Conservation (phyloP, 2,888 invertebrate species). For the Acanthosoma haemorrhoidale region DNA sequence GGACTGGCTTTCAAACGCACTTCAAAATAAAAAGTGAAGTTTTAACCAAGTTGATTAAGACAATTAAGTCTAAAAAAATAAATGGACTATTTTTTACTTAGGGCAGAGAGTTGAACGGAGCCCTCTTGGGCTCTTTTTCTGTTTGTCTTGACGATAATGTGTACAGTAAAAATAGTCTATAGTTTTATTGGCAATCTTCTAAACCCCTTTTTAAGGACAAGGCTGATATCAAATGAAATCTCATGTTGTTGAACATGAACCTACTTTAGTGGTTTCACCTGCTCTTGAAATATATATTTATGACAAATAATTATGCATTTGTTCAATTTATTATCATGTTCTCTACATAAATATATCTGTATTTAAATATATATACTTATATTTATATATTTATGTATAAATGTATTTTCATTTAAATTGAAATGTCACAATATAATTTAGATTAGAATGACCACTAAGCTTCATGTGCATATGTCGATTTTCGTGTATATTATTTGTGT, state of each 20-base stretch:
- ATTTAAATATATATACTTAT: slow-evolving; percentile 1
- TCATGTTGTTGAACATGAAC: slow-evolving; percentile 9
- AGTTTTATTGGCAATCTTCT: background rate
- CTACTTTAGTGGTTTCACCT: slow-evolving; percentile 4
- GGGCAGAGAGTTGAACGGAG: background rate
- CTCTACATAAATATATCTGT: background rate
- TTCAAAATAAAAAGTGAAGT: slow-evolving; percentile 78
- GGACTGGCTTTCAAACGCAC: slow-evolving; percentile 94
- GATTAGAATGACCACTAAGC: slow-evolving; percentile 13
- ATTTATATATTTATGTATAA: slow-evolving; percentile 18
- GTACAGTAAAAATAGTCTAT: slow-evolving; percentile 9
- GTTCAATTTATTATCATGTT: slow-evolving; percentile 13
- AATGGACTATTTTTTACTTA: slow-evolving; percentile 13
- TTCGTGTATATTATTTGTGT: slow-evolving; percentile 25
- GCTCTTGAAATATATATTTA: slow-evolving; percentile 17
- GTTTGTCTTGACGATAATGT: slow-evolving; percentile 4
- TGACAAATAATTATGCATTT: background rate
- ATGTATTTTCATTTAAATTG: slow-evolving; percentile 5
- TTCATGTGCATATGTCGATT: slow-evolving; percentile 24
- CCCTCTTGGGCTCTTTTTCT: background rate
- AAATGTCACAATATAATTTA: background rate
- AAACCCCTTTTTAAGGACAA: background rate
- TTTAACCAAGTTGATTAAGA: background rate
- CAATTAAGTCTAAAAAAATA: slow-evolving; percentile 1
- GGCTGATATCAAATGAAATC: slow-evolving; percentile 11